Evolutionary conservation across 1,140 invertebrate genomes (phyloP), one percentile per base, ranked within the genome.

Genomic region (Lethocerus indicus): DNA sequence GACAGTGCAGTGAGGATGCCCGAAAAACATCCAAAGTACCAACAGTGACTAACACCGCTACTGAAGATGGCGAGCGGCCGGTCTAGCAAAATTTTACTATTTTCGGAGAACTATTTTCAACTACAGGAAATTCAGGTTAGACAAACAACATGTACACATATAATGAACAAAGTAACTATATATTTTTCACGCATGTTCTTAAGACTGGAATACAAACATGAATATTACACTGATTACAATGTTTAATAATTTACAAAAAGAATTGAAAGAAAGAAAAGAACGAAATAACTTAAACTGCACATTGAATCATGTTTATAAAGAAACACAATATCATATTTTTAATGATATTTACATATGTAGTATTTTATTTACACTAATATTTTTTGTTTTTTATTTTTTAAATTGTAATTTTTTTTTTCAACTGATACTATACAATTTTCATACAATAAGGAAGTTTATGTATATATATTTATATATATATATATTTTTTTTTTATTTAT

Each of bases 271-370:
- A n/a, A n/a, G n/a, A n/a, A n/a, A n/a, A n/a, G n/a, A n/a, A n/a
- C n/a, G n/a, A n/a, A 50, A 50, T 50, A 50, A 50, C 49, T 50
- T 50, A 50, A 50, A 50, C 32, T 50, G 27, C 49, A 50, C 49
- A 43, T n/a, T 43, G 49, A 50, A 50, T 37, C 44, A 42, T 40
- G 40, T 41, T 49, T 41, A 37, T 42, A 50, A 28, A 28, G n/a
- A n/a, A 44, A 28, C 44, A 27, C 37, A 37, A 16, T 28, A 42
- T 36, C 35, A 50, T 50, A 18, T 27, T 21, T 24, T 39, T 47
- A 47, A 21, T 43, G 12, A 43, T 43, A 50, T 49, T 28, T 27
- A 44, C 42, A 44, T 44, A 28, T 28, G 29, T 44, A 28, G 26
- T 44, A 28, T n/a, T 16, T 44, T 27, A 26, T 44, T 3, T 44